Base-by-base conservation (phyloP, 2,113 vertebrate species). In the Erinaceus europaeus region DNA sequence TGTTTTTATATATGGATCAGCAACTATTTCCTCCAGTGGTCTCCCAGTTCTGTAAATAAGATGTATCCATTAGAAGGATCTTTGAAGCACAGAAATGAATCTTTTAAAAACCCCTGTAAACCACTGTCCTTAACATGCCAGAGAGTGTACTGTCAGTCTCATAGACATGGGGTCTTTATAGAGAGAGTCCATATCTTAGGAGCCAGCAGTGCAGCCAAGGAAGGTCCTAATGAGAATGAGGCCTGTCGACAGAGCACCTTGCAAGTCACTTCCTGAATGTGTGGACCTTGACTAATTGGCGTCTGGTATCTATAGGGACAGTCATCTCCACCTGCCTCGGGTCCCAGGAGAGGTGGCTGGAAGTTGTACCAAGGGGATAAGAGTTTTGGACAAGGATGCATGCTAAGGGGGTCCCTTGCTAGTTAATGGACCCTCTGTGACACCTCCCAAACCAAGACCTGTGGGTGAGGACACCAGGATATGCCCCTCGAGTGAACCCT, bases 181-280 rank as follows among this genome's bases (percentile, higher is more conserved):
- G 42, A 44, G 40, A 8, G 72, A 84, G 48, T 71, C 20, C 40
- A n/a, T 15, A 34, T 73, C 89, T 86, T 84, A 84, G 91, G 44
- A 86, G 64, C 85, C 55, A 34, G 84, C 62, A 59, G n/a, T 8
- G 32, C 11, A 36, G 75, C 73, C 34, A 53, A n/a, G 65, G 78
- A 69, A 38, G 57, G 18, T 69, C 9, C 50, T 77, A 42, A 78
- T 12, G 86, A 88, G 86, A 10, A 9, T 0, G 4, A 52, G 79
- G 3, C 61, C 23, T 94, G 52, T 82, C 83, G 80, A 77, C 59
- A 62, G 83, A 86, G 57, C n/a, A 8, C 52, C 17, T 65, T 86
- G 46, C 86, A 80, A 91, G 81, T 59, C 0, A 0, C n/a, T 75
- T 38, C 68, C 89, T 78, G 8, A 21, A 46, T 52, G 32, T 72